Evolutionary conservation across 2,888 invertebrate genomes (phyloP), one percentile per base, ranked within the genome.

Genomic region (Sabatieria punctata): DNA sequence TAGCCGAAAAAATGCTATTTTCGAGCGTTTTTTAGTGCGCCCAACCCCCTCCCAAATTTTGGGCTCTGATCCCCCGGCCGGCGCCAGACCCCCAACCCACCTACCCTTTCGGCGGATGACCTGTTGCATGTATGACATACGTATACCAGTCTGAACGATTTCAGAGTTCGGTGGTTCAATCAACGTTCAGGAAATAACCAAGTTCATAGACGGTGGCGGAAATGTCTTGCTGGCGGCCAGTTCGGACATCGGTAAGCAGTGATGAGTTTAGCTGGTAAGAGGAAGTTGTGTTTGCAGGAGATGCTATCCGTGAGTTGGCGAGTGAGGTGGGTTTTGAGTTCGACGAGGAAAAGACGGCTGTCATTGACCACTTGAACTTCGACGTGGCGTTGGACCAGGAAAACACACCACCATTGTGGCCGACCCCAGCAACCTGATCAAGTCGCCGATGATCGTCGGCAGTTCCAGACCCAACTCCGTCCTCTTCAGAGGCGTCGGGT

Each of bases 291-390:
- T 40, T 46, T 50, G 40, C 57, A 45, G 91, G 91, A 15, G 91
- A 93, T 68, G 80, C 85, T 8, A 75, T 97, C 47, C 77, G 93
- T 48, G 95, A 97, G 66, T 74, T 99, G 37, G 91, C 93, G 4
- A 83, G 85, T 0, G 95, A 99, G 70, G 86, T 88, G 72, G 97
- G 97, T 33, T 85, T 97, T 70, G 91, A 93, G 73, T 77, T 89
- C 60, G 95, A 95, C 67, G 91, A 93, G 64, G 91, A 91, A 65
- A 82, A 85, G 25, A 85, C 93, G 1, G 77, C 81, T 19, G 88
- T 97, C 1, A 93, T 99, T 61, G 97, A 97, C 69, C 95, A 99
- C 64, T 77, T 91, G 58, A 88, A 93, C 68, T 95, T 85, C 65
- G 95, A 97, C 70, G 68, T 74, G 0, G 76, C 35, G 8, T 43